These are phyloP conservation scores for Chymomyza costata DNA, from an alignment of 1,140 invertebrate genomes.

Conservation along the genomic window DNA sequence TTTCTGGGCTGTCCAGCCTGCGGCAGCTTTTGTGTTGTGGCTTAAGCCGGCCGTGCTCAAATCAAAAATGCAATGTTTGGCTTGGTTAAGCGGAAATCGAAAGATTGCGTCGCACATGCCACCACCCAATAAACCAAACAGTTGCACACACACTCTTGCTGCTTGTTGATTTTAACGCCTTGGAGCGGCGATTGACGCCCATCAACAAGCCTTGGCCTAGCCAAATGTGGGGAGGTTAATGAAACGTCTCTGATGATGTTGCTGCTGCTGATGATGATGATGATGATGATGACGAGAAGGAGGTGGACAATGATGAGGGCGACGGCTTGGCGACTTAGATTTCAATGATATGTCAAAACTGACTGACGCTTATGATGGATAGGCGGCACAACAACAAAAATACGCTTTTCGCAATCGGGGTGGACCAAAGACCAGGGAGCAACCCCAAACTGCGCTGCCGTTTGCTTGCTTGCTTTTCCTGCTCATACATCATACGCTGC, in stretches of 20 bases:
- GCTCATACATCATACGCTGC: conserved; percentile 55
- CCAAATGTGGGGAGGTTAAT: conserved; percentile 56
- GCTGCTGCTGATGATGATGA: conserved; percentile 27
- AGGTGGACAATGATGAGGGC: no score
- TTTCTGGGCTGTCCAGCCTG: conserved; percentile 21
- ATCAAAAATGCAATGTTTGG: conserved; percentile 73
- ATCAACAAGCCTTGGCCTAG: not conserved
- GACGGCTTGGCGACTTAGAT: conserved; percentile 52
- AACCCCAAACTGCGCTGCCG: not conserved
- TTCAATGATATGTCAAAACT: conserved; percentile 73
- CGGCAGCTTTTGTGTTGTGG: conserved; percentile 40
- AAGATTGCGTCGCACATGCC: conserved; percentile 52
- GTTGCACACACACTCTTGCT: conserved; percentile 44
- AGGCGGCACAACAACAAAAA: conserved; percentile 43
- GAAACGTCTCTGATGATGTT: conserved; percentile 69
- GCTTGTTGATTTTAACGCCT: conserved; percentile 64
- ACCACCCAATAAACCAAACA: not conserved
- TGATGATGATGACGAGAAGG: not conserved
- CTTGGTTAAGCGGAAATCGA: conserved; percentile 72
- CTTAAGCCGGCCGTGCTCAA: conserved; percentile 50
- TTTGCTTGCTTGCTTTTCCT: conserved; percentile 14
- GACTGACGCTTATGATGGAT: conserved; percentile 70
- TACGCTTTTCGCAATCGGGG: conserved; percentile 20
- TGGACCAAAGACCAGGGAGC: no score
- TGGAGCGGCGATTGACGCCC: not conserved